Evolutionary conservation across 2,113 vertebrate species (phyloP), one percentile per base, ranked within the genome.

Genomic region (Melanerpes formicivorus): DNA sequence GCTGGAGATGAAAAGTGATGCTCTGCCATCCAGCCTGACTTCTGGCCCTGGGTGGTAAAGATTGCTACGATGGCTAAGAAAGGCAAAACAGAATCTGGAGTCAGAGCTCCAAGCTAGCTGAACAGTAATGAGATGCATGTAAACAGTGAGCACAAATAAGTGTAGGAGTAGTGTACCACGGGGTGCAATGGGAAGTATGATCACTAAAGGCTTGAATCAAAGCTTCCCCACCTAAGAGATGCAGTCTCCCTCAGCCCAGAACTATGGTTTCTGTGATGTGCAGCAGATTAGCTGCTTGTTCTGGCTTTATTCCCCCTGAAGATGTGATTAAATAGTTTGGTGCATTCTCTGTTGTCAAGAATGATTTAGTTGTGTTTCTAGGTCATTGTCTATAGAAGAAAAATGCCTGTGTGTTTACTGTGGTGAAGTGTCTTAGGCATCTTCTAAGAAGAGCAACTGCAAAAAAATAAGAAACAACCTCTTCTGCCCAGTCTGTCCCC

Each of bases 321-420:
- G 87, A 63, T 78, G 80, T 77, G 83, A 94, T 95, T 94, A 88
- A 90, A 63, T 67, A 83, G 60, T 70, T 91, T 71, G 73, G 58
- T 80, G 54, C 85, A 18, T 88, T 95, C 73, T 84, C 90, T 78
- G 88, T 80, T 93, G 72, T 95, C 9, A 3, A 46, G 84, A 84
- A 71, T 90, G 69, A 83, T 83, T 71, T 86, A 71, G 72, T 42
- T 77, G 54, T 74, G 73, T 91, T 96, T 95, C 80, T 96, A 74
- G 92, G 92, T 94, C 95, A 78, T 26, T 54, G 48, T 94, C 87
- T 71, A 5, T 37, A 74, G 62, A 90, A 70, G 76, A 85, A 77
- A 78, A 85, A 74, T 18, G 16, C 3, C 6, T 0, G 0, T 88
- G 3, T 80, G 18, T 86, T 94, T 88, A 75, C 86, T 54, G 80